Evolutionary conservation across 2,797 vertebrate species (phyloP).

Genomic region (Myotis vivesi): DNA sequence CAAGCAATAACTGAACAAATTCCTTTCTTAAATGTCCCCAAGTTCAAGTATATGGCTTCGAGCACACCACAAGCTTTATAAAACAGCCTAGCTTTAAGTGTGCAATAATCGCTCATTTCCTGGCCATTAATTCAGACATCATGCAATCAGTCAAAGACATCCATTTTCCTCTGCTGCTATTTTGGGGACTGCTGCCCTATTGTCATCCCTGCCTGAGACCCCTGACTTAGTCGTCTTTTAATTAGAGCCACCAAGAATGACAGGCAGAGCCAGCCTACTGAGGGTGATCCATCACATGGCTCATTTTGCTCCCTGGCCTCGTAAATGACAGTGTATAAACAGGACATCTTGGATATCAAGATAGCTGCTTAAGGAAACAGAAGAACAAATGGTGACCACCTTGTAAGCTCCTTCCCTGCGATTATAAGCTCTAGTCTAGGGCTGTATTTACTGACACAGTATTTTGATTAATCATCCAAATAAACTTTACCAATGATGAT

Average conservation of each 20-base stretch:
- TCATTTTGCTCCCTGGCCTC: slow-evolving; percentile 83
- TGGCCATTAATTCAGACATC: slow-evolving; percentile 86
- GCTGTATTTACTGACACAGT: neutral
- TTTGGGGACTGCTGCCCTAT: slow-evolving; percentile 84
- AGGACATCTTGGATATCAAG: slow-evolving; percentile 88
- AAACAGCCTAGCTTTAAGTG: slow-evolving; percentile 78
- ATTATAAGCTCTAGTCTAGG: neutral
- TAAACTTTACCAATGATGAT: neutral
- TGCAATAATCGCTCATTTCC: slow-evolving; percentile 85
- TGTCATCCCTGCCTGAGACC: slow-evolving; percentile 85
- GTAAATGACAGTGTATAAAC: slow-evolving; percentile 88
- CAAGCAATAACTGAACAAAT: slow-evolving; percentile 62
- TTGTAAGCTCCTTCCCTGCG: slow-evolving; percentile 40
- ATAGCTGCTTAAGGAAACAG: slow-evolving; percentile 84
- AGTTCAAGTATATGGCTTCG: slow-evolving; percentile 75
- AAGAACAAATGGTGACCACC: slow-evolving; percentile 82
- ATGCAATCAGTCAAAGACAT: slow-evolving; percentile 83
- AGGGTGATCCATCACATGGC: slow-evolving; percentile 86
- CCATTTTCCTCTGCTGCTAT: slow-evolving; percentile 82
- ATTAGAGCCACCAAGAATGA: slow-evolving; percentile 85
- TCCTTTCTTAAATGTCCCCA: slow-evolving; percentile 67
- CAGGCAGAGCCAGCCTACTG: slow-evolving; percentile 85
- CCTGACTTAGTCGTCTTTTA: slow-evolving; percentile 86
- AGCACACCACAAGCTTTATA: slow-evolving; percentile 76
- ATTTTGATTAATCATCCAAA: slow-evolving; percentile 51